Evolutionary conservation across 92 coral and sea anemone species (phyloP).

Genomic region (Desmophyllum pertusum): DNA sequence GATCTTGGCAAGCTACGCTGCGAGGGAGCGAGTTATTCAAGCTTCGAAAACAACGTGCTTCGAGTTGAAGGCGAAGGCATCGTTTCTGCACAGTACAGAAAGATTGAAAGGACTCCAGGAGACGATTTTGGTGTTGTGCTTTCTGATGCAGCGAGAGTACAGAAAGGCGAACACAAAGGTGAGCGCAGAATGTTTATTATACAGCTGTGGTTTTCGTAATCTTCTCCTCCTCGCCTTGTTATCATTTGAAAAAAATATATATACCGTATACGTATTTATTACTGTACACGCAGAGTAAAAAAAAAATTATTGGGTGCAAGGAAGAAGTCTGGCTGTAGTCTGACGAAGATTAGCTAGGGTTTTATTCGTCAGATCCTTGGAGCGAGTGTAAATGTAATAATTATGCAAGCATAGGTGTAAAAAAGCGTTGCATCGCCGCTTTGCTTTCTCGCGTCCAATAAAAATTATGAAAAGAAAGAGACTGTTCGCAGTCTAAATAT

Average conservation of each 20-base stretch:
- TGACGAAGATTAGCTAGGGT: no score
- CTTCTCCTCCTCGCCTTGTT: no score
- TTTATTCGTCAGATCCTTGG: no score
- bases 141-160: neutral
- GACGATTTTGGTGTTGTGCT: slow-evolving; percentile 15
- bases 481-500: no score
- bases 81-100: slow-evolving; percentile 35
- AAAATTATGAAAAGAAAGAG: no score
- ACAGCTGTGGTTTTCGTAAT: no score
- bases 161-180: neutral
- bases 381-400: no score
- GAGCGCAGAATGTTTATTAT: neutral
- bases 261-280: neutral
- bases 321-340: no score
- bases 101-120: neutral
- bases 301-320: neutral
- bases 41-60: slow-evolving; percentile 27
- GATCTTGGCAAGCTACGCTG: slow-evolving; percentile 32
- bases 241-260: no score
- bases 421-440: no score
- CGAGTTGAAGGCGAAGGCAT: slow-evolving; percentile 25
- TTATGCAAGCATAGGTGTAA: no score
- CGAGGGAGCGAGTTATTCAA: slow-evolving; percentile 26
- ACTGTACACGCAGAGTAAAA: neutral
- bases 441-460: no score